A percentile compares a stretch with the other conserved stretches of the same genome.
Conservation (phyloP, 2,797 vertebrate genomes). For the Labroides dimidiatus region DNA sequence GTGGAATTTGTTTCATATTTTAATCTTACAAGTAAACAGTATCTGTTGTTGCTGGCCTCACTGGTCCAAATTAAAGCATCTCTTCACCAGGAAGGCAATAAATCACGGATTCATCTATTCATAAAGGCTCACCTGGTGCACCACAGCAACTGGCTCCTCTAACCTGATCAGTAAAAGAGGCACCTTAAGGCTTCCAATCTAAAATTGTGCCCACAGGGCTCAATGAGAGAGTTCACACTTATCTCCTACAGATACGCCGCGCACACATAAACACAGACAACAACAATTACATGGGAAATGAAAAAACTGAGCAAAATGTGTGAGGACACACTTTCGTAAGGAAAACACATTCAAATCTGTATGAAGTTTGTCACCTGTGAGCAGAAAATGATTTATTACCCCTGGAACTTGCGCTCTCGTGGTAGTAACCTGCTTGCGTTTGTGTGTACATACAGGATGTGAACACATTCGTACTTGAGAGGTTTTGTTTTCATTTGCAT, state of each 20-base stretch:
- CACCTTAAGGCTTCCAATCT: slow-evolving; percentile 53
- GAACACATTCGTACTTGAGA: slow-evolving; percentile 10
- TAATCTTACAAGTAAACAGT: not conserved
- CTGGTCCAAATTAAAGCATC: slow-evolving; percentile 1
- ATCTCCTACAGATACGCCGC: slow-evolving; percentile 6
- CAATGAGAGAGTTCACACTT: slow-evolving; percentile 41
- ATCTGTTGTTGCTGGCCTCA: slow-evolving; percentile 1
- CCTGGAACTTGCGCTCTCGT: slow-evolving; percentile 24
- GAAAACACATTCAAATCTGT: slow-evolving; percentile 54
- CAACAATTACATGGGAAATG: slow-evolving; percentile 37
- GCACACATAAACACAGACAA: slow-evolving; percentile 2
- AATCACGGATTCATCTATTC: slow-evolving; percentile 44
- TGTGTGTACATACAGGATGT: slow-evolving; percentile 16
- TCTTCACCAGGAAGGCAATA: slow-evolving; percentile 29
- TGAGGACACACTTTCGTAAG: slow-evolving; percentile 34
- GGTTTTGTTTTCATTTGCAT: slow-evolving; percentile 23
- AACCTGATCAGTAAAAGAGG: slow-evolving; percentile 66
- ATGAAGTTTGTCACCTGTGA: slow-evolving; percentile 60
- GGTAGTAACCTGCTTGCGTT: slow-evolving; percentile 12
- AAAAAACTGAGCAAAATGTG: slow-evolving; percentile 39
- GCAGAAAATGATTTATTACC: slow-evolving; percentile 67
- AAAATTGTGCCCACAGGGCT: slow-evolving; percentile 60
- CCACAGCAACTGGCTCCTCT: slow-evolving; percentile 44
- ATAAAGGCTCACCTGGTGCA: slow-evolving; percentile 62
- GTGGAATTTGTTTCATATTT: too few species aligned